These are phyloP conservation scores for Aphelocoma coerulescens DNA, from an alignment of 2,113 vertebrate species.

Conservation along the genomic window DNA sequence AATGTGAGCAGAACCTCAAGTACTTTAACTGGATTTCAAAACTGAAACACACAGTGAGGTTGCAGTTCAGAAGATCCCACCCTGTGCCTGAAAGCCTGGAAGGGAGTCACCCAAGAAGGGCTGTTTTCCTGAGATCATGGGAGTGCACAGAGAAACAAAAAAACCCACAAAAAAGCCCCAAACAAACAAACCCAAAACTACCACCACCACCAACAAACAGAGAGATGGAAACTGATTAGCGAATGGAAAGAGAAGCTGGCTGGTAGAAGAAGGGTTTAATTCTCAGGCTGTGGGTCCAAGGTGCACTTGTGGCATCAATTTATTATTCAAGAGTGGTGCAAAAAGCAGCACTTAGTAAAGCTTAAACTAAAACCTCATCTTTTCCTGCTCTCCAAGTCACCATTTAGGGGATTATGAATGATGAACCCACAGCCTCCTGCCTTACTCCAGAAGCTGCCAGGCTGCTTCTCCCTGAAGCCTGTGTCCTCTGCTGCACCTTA, in stretches of 20 bases:
- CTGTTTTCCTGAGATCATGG: background rate
- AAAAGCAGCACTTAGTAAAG: background rate
- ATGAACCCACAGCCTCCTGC: background rate
- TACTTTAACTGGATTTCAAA: background rate
- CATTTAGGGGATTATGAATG: background rate
- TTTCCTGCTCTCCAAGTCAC: background rate
- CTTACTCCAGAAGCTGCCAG: background rate
- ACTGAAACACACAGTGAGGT: background rate
- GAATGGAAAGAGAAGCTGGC: background rate
- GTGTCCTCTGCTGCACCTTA: rapidly evolving
- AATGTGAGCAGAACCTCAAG: background rate
- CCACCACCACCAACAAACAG: no score
- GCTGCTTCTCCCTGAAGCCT: background rate
- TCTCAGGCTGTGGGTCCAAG: background rate
- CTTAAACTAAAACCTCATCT: background rate
- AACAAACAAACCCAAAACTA: background rate
- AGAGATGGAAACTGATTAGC: background rate
- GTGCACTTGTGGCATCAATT: background rate
- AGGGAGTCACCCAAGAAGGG: background rate
- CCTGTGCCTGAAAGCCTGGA: background rate
- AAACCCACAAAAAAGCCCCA: no score
- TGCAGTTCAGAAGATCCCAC: background rate
- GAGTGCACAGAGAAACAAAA: background rate
- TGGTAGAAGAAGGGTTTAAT: background rate
- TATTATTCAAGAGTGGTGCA: background rate